Evolutionary conservation across 1,140 invertebrate genomes (phyloP), one percentile per base, ranked within the genome.

Genomic region (Orius laevigatus): DNA sequence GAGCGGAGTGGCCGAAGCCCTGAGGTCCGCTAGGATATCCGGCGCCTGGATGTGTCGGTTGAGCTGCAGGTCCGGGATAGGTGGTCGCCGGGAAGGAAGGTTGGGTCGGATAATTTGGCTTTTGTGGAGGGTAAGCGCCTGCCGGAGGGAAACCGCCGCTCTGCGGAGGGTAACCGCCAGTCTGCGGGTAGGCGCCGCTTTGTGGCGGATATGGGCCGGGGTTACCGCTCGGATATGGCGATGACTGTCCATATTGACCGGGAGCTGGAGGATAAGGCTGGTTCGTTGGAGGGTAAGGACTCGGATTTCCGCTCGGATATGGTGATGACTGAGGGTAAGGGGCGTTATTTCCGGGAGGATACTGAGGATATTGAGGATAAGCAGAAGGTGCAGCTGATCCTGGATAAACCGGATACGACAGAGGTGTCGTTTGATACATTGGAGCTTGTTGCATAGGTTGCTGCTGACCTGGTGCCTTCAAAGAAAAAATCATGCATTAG

Each of bases 381-480:
- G 32, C 12, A 15, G 48, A 46, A 20, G 51, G 51, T 1, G 52
- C 54, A 39, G 53, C 52, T 10, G 48, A 42, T 20, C 52, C 50
- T 19, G 47, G 47, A 31, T 52, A 50, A 16, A 52, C 47, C n/a
- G 56, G 55, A 35, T 58, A 54, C 8, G 47, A 46, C 33, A 51
- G 18, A 0, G 59, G 52, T n/a, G 53, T 36, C 5, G 50, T 50
- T 19, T 42, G 48, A 43, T 52, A 41, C 35, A 48, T 43, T 14
- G 54, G 51, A 31, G 51, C 25, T 19, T 57, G 54, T 11, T 62
- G 62, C 48, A 63, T 60, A 36, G 63, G 59, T 39, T 48, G 39
- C 34, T 33, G 44, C 48, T 48, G 50, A 49, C 55, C 55, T 32
- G 42, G 38, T 32, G 49, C 50, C 48, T 54, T 52, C 32, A 53